Conservation (phyloP, 2,888 invertebrate species). For the Aporophyla lueneburgensis region DNA sequence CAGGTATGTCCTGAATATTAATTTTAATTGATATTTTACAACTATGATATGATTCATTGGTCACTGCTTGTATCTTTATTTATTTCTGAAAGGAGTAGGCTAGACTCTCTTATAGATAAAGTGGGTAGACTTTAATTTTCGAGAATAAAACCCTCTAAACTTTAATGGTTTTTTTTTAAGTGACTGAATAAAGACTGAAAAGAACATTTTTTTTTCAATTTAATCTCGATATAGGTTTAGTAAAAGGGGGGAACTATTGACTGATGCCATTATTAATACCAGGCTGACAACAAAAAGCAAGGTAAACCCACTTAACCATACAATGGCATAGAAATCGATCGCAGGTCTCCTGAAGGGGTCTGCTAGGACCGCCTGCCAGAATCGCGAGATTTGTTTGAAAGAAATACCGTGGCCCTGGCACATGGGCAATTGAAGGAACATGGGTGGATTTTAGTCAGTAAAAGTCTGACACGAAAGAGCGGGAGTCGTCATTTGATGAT, state of each 20-base stretch:
- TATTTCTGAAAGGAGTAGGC: neutral
- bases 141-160: neutral
- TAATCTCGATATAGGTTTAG: neutral
- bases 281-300: neutral
- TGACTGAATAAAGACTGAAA: neutral
- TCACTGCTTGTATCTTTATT: neutral
- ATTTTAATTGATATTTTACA: conserved; percentile 69
- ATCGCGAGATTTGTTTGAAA: too few relatives aligned
- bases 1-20: conserved; percentile 84
- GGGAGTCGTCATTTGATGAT: too few relatives aligned
- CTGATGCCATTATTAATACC: neutral
- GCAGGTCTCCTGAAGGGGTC: neutral
- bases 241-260: neutral
- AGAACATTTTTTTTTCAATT: neutral
- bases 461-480: too few relatives aligned
- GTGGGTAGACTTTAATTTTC: too few relatives aligned
- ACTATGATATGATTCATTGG: conserved; percentile 2
- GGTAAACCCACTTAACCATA: neutral
- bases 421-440: too few relatives aligned
- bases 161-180: neutral
- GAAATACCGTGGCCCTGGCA: too few relatives aligned
- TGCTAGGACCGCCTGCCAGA: too few relatives aligned
- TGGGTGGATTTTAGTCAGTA: too few relatives aligned
- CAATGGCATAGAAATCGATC: neutral
- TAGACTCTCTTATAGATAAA: neutral